A percentile compares a stretch with the other conserved stretches of the same genome.
phyloP scores from a whole-genome alignment of 2,888 invertebrate species.

The Theodoxus fluviatilis region DNA sequence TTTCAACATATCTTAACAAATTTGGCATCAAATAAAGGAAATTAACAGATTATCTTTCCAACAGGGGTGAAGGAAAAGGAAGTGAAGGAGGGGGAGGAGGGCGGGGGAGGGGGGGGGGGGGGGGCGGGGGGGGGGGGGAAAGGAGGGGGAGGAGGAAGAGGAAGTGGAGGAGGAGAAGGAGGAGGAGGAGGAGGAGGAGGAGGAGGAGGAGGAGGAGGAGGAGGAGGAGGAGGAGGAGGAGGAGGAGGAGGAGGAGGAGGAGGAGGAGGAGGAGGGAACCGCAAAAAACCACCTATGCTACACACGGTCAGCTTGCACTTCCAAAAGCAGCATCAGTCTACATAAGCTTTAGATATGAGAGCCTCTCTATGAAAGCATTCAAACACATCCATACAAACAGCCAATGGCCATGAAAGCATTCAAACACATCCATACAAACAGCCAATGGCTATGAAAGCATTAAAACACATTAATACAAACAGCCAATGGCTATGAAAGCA shows the following conservation, averaged over 20 bases:
- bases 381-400: no score
- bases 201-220: neutral
- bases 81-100: no score
- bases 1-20: no score
- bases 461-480: neutral
- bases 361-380: no score
- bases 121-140: neutral
- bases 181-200: neutral
- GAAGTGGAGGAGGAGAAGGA: neutral
- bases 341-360: no score
- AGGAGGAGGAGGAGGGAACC: neutral
- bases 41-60: no score
- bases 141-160: neutral
- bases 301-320: neutral
- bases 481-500: neutral
- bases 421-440: no score
- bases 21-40: no score
- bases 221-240: constrained; percentile 12
- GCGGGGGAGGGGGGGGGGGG: neutral
- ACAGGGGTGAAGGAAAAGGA: no score
- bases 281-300: constrained; percentile 35
- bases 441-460: no score
- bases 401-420: no score
- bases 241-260: neutral
- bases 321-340: no score